Base-by-base conservation (phyloP, 2,888 invertebrate genomes). In the Mythimna impura region DNA sequence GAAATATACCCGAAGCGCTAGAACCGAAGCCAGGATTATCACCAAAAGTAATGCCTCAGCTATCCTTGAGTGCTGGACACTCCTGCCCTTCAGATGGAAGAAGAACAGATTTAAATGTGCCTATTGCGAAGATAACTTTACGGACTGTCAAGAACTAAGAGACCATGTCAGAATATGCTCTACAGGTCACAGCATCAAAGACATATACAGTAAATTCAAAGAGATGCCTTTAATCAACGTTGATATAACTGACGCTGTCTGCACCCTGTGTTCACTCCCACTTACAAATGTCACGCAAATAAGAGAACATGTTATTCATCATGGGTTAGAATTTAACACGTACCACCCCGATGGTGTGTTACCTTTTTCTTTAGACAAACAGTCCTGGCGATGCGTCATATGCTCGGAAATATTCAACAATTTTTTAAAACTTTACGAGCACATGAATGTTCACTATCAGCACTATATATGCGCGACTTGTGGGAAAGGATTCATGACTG, bases 401-500 rank as follows among this genome's bases (percentile, higher is more conserved):
- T 96, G 96, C 67, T 80, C 86, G 0, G 90, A 92, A 57, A 91
- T 87, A 43, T 96, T 95, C 79, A 95, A 95, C 68, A 95, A 94
- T 58, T 95, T 95, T 71, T 83, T 96, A 0, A 95, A 95, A 86
- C 87, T 96, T 0, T 95, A 95, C 78, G 94, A 96, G 73, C 96
- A 96, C 57, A 96, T 96, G 95, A 96, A 96, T 67, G 73, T 89
- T 0, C 96, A 96, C 76, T 96, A 96, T 50, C 95, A 96, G 76
- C 93, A 95, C 83, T 95, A 95, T 36, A 95, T 96, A 60, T 96
- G 96, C 77, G 90, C 94, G 0, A 94, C 90, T 6, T 96, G 96
- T 71, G 96, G 96, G 0, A 96, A 96, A 79, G 96, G 95, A 0
- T 96, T 93, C 71, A 95, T 95, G 95, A 94, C 96, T 0, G 94